A percentile compares a stretch with the other conserved stretches of the same genome.
These are phyloP conservation scores for Cryptotis parvus DNA, from an alignment of 2,113 vertebrate species.

Conservation along the genomic window DNA sequence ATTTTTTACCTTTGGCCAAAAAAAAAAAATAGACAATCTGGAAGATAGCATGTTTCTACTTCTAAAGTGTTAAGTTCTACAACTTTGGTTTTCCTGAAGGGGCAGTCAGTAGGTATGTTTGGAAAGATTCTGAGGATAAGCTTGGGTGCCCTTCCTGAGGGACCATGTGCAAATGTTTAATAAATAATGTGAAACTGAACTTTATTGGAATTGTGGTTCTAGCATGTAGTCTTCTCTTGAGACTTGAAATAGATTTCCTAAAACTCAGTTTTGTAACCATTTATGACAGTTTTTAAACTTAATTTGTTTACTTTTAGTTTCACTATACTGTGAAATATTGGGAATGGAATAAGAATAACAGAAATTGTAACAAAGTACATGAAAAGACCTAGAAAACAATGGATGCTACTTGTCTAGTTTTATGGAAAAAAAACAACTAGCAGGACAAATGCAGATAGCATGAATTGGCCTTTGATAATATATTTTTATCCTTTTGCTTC, in stretches of 20 bases:
- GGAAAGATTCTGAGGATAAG: background rate
- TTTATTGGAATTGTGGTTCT: background rate
- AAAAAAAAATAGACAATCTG: no score
- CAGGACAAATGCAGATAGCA: background rate
- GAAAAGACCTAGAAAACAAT: background rate
- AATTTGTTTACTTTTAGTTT: no score
- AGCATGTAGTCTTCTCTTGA: no score
- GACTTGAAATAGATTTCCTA: no score
- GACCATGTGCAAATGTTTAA: background rate
- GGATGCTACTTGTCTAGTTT: background rate
- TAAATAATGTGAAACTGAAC: background rate
- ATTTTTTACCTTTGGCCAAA: no score
- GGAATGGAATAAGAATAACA: background rate
- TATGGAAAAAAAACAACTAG: background rate
- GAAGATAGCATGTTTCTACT: no score
- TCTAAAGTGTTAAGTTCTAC: no score
- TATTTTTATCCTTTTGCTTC: background rate
- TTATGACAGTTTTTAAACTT: no score
- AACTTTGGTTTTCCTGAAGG: no score
- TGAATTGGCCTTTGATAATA: background rate
- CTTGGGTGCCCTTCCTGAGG: background rate
- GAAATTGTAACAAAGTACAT: background rate
- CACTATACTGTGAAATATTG: no score
- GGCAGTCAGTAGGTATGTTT: constrained; percentile 93
- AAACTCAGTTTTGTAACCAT: background rate